Evolutionary conservation across 1,140 invertebrate genomes (phyloP), one percentile per base, ranked within the genome.

Genomic region (Apolygus lucorum): DNA sequence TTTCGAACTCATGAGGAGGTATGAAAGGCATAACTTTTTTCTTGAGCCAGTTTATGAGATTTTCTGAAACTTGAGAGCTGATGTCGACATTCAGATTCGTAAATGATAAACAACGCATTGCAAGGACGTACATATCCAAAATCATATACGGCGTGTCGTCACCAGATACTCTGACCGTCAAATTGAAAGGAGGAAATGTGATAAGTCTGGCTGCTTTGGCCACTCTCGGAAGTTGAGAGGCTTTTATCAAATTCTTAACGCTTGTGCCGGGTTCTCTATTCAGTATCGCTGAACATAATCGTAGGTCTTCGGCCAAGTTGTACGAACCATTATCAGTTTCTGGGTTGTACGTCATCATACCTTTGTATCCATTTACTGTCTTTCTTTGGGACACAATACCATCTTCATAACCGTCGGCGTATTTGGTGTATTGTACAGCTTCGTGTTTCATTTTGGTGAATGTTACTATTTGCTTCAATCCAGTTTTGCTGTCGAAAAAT

Each of bases 391-490:
- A 17, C 11, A 14, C 22, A 4, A 59, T 4, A 22, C 4, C 8
- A 59, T 59, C 22, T 14, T 22, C 22, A 21, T 59, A 14, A 4
- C 13, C 54, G 22, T 11, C 11, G 11, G 54, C 22, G 11, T 59
- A 14, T 22, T 59, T 59, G 4, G 22, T 59, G 54, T 59, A 14
- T 4, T 22, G 13, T 4, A 59, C 11, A 22, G 54, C 54, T 17
- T 59, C 54, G 54, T 59, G 11, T 59, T 59, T 59, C 13, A 59
- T 13, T 59, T 59, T 59, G 11, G 54, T 59, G 22, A 59, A 59
- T 4, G 8, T 4, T 4, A 59, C 22, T 11, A 59, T 59, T 13
- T 59, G 22, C 22, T 59, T 59, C 11, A 59, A 4, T 14, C 54
- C 54, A 13, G 54, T 59, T 59, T 59, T 13, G 22, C 54, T 59